Evolutionary conservation across 1,140 invertebrate genomes (phyloP).

Genomic region (Calliphora vicina): DNA sequence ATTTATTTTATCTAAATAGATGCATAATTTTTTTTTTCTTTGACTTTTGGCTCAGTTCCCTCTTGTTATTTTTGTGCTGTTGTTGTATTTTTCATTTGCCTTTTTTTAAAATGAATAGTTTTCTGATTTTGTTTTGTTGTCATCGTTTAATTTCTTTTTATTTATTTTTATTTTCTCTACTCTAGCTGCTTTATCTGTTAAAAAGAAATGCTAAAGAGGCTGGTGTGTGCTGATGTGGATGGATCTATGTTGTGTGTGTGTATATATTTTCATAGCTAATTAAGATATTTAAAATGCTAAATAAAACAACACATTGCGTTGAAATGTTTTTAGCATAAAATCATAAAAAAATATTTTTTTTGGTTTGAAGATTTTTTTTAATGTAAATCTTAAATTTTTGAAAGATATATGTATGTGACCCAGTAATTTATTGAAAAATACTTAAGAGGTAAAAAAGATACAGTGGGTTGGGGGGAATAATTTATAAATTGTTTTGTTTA

Average conservation of each 20-base stretch:
- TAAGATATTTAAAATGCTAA: not conserved
- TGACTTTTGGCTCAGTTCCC: slow-evolving; percentile 4
- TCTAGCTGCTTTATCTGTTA: not conserved
- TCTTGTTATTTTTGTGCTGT: not conserved
- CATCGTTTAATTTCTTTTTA: not conserved
- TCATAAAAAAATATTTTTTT: not conserved
- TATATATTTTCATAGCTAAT: not conserved
- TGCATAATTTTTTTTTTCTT: not conserved
- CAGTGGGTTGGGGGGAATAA: too few relatives aligned
- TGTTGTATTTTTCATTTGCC: not conserved
- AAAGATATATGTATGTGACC: not conserved
- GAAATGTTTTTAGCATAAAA: slow-evolving; percentile 4
- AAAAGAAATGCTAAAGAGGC: not conserved
- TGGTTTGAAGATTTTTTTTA: not conserved
- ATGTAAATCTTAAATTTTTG: not conserved
- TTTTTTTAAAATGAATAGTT: slow-evolving; percentile 13
- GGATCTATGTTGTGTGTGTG: not conserved
- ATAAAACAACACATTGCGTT: not conserved
- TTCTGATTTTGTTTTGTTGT: not conserved
- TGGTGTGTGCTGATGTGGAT: too few relatives aligned
- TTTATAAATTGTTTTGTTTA: too few relatives aligned
- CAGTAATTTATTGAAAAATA: not conserved
- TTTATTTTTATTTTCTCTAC: not conserved
- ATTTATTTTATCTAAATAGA: not conserved
- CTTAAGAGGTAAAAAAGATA: not conserved